Base-by-base conservation (phyloP, 1,140 invertebrate genomes). In the Zaprionus camerounensis region DNA sequence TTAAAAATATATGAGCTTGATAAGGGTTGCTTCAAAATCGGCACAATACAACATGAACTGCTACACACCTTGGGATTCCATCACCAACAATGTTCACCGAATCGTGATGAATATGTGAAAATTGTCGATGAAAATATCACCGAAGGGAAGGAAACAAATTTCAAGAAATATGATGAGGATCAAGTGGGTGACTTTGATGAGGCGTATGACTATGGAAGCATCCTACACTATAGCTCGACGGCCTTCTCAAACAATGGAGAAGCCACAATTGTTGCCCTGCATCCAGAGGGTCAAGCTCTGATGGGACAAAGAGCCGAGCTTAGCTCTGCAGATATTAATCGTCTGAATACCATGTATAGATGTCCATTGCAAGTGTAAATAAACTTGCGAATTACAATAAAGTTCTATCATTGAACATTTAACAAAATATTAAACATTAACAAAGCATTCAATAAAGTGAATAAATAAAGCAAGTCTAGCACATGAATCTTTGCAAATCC, bases 181-280 rank as follows among this genome's bases (percentile, higher is more conserved):
- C 93, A 91, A 0, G 72, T 88, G 1, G 82, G 56, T 0, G 92
- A 94, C 68, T 95, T 93, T 61, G 93, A 93, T 28, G 81, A 93
- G 61, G 68, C 76, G 11, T 96, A 96, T 73, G 96, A 96, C 87
- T 96, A 96, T 70, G 88, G 92, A 0, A 95, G 95, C 76, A 93
- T 96, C n/a, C 95, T 96, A 94, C 96, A 96, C 79, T 96, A 96
- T 71, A 94, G 94, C 58, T 91, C 94, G 1, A 94, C 93, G 49
- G 96, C 96, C 1, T 98, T 97, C 92, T 96, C 96, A 0, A 94
- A 91, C 34, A 97, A 97, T 91, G 95, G 95, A 2, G 83, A 95
- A 78, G 94, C 94, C 7, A 97, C 96, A 0, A 96, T 97, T 64
- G 92, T 95, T 7, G 94, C 96, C 4, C 31, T 87, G 4, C 22